These are phyloP conservation scores for Sussaba pulchella DNA, from an alignment of 2,888 invertebrate genomes.

Conservation along the genomic window DNA sequence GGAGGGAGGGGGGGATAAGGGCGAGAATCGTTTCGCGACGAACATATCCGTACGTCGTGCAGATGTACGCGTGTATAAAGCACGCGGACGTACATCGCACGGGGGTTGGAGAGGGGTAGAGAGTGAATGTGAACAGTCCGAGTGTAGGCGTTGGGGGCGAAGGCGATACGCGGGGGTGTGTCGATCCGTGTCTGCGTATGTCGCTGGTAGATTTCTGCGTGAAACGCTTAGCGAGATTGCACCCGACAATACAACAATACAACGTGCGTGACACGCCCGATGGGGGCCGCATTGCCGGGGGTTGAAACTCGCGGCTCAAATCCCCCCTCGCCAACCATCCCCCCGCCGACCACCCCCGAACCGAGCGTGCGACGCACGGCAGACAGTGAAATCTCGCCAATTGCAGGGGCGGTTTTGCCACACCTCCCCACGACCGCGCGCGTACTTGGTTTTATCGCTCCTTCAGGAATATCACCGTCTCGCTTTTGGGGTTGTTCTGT, in stretches of 20 bases:
- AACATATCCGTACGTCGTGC: background rate
- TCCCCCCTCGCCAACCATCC: conserved; percentile 44
- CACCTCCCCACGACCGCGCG: conserved; percentile 75
- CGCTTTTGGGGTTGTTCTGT: background rate
- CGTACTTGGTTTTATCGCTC: conserved; percentile 59
- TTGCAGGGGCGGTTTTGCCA: conserved; percentile 81
- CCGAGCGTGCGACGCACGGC: conserved; percentile 57
- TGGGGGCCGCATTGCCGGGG: conserved; percentile 74
- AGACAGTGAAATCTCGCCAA: conserved; percentile 83
- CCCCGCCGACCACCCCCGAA: conserved; percentile 7
- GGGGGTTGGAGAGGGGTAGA: background rate
- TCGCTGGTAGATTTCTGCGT: conserved; percentile 70
- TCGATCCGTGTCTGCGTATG: conserved; percentile 68
- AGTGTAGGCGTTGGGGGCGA: conserved; percentile 6
- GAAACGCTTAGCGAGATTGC: conserved; percentile 84
- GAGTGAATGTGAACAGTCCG: background rate
- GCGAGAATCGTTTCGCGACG: conserved; percentile 56
- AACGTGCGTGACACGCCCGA: conserved; percentile 83
- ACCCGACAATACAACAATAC: conserved; percentile 83
- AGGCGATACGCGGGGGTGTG: conserved; percentile 65
- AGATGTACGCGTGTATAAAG: background rate
- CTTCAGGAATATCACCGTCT: conserved; percentile 21
- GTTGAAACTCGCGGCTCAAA: conserved; percentile 51
- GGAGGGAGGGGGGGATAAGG: too few relatives aligned
- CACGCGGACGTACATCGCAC: conserved; percentile 22